These are phyloP conservation scores for Beroe ovata DNA, from an alignment of 37 sponge, comb jelly and placozoan species.

Conservation along the genomic window DNA sequence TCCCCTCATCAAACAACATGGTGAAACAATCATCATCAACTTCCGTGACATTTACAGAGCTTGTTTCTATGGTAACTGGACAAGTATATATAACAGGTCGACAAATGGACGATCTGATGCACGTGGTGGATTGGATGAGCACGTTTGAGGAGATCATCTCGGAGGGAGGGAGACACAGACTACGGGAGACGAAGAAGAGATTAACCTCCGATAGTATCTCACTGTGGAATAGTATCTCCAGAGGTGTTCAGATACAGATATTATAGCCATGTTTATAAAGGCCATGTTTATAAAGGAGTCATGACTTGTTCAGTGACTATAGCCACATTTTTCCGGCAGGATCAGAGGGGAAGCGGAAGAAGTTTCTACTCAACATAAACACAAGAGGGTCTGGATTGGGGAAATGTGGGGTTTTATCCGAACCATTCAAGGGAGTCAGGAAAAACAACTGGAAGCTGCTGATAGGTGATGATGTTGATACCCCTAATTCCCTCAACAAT, in stretches of 20 bases:
- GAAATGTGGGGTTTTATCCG: not conserved
- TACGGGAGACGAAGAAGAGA: not conserved
- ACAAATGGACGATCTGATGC: not conserved
- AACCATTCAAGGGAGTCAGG: constrained; percentile 4
- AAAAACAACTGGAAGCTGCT: not conserved
- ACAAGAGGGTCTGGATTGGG: not conserved
- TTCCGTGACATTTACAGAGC: too few species aligned
- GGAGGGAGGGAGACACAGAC: not conserved
- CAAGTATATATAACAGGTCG: too few species aligned
- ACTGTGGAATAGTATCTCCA: not conserved
- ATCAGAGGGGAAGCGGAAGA: not conserved
- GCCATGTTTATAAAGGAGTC: too few species aligned
- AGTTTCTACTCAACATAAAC: constrained; percentile 17
- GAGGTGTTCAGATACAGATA: too few species aligned
- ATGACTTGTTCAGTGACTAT: too few species aligned
- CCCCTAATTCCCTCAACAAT: too few species aligned
- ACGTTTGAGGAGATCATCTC: constrained; percentile 44
- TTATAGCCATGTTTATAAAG: too few species aligned
- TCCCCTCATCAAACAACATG: not conserved
- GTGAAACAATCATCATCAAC: not conserved
- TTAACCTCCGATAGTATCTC: not conserved
- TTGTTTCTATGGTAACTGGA: too few species aligned
- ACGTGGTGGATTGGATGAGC: constrained; percentile 22
- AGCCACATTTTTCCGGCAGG: too few species aligned
- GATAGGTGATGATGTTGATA: not conserved